phyloP scores from a whole-genome alignment of 1,140 invertebrate genomes.

The Subanguina moxae region DNA sequence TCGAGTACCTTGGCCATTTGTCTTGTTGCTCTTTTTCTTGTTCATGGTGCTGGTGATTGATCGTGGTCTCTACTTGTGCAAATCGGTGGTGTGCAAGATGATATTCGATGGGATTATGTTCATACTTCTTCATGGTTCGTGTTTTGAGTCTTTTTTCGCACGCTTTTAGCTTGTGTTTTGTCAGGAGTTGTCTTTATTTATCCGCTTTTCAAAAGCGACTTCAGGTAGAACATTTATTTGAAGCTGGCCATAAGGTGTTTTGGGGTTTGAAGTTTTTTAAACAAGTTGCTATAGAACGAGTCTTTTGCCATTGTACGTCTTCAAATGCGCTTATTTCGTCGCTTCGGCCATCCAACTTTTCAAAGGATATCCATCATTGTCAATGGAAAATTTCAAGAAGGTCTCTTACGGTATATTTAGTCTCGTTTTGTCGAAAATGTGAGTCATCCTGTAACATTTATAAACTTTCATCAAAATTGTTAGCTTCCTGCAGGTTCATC shows the following conservation, averaged over 20 bases:
- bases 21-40: slow-evolving; percentile 84
- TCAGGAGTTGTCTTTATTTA: slow-evolving; percentile 65
- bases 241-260: neutral
- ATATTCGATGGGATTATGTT: too few species aligned
- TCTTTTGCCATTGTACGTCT: slow-evolving; percentile 36
- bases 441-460: neutral
- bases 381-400: slow-evolving; percentile 50
- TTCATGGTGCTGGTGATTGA: slow-evolving; percentile 90
- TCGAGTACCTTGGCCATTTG: slow-evolving; percentile 84
- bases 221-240: neutral
- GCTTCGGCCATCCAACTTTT: slow-evolving; percentile 55
- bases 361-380: slow-evolving; percentile 52
- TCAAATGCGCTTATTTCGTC: slow-evolving; percentile 51
- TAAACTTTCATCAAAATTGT: slow-evolving; percentile 58
- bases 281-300: neutral
- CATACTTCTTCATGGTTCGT: too few species aligned
- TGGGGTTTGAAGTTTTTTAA: neutral
- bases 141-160: slow-evolving; percentile 82
- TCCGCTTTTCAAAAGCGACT: neutral
- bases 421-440: slow-evolving; percentile 45
- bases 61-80: slow-evolving; percentile 85
- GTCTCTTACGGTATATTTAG: slow-evolving; percentile 50
- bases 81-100: slow-evolving; percentile 82
- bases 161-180: slow-evolving; percentile 91
- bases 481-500: slow-evolving; percentile 70